Evolutionary conservation across 2,888 invertebrate species (phyloP), one percentile per base, ranked within the genome.

Genomic region (Theodoxus fluviatilis): DNA sequence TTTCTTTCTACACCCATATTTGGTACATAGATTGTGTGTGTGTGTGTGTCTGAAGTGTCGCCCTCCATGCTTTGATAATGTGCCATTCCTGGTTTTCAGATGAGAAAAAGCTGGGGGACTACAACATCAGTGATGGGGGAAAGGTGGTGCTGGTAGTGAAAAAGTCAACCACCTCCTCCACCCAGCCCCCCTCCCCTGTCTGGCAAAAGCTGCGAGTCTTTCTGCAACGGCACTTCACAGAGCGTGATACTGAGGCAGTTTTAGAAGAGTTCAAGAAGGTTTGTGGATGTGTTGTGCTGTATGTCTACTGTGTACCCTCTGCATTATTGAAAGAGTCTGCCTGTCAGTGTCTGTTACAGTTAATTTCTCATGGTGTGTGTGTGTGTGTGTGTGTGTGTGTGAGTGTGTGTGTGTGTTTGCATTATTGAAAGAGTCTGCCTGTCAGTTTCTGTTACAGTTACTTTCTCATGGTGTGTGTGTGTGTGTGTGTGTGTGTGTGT

Each of bases 241-340:
- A 79, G 68, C 76, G 76, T 70, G 81, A 83, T 80, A 80, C 81
- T 18, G 76, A 79, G 1, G 78, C 79, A 68, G 82, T 83, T 40
- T 72, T 82, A 55, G 77, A 72, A 40, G 83, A 81, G 73, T 83
- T 81, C 68, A 78, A 78, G 76, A 81, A 80, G 79, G 83, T 82
- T 71, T n/a, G 63, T 47, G 18, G 7, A 12, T 35, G 35, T 69
- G n/a, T n/a, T n/a, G n/a, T n/a, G n/a, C n/a, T n/a, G n/a, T n/a
- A n/a, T n/a, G n/a, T n/a, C n/a, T n/a, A n/a, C n/a, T n/a, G n/a
- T n/a, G n/a, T n/a, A n/a, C n/a, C n/a, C n/a, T n/a, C n/a, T n/a
- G n/a, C n/a, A n/a, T n/a, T n/a, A n/a, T n/a, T n/a, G n/a, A n/a
- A n/a, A n/a, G n/a, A n/a, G n/a, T n/a, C n/a, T n/a, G n/a, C n/a